These are phyloP conservation scores for Nephrotoma guestfalica DNA, from an alignment of 2,888 invertebrate species.

Conservation along the genomic window DNA sequence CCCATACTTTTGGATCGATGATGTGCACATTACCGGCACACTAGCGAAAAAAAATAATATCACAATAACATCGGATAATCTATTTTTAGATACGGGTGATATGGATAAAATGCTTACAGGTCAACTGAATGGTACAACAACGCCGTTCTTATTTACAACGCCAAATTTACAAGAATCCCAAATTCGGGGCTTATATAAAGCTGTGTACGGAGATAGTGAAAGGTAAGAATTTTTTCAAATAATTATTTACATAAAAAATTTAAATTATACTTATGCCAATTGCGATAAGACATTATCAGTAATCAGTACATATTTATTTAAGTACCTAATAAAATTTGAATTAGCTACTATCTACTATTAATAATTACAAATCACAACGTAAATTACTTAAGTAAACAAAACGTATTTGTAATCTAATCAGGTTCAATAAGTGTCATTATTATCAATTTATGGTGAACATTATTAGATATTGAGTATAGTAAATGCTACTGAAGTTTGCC, in stretches of 20 bases:
- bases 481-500: neutral
- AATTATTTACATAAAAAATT: neutral
- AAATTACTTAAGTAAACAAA: neutral
- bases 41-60: slow-evolving; percentile 37
- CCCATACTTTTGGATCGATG: slow-evolving; percentile 73
- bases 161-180: slow-evolving; percentile 30
- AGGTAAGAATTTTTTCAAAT: neutral
- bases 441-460: neutral
- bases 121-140: neutral
- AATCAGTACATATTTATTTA: too few species aligned
- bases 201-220: slow-evolving; percentile 15
- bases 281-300: neutral
- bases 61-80: slow-evolving; percentile 29
- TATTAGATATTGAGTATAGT: neutral
- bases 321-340: neutral
- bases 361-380: neutral
- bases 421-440: neutral
- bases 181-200: slow-evolving; percentile 33
- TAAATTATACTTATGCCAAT: too few species aligned
- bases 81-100: neutral
- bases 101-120: slow-evolving; percentile 2
- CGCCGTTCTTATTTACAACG: slow-evolving; percentile 25
- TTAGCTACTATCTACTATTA: neutral
- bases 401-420: neutral
- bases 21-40: slow-evolving; percentile 62